A percentile compares a stretch with the other conserved stretches of the same genome.
These are phyloP conservation scores for Volucella inflata DNA, from an alignment of 2,888 invertebrate species.

Conservation along the genomic window DNA sequence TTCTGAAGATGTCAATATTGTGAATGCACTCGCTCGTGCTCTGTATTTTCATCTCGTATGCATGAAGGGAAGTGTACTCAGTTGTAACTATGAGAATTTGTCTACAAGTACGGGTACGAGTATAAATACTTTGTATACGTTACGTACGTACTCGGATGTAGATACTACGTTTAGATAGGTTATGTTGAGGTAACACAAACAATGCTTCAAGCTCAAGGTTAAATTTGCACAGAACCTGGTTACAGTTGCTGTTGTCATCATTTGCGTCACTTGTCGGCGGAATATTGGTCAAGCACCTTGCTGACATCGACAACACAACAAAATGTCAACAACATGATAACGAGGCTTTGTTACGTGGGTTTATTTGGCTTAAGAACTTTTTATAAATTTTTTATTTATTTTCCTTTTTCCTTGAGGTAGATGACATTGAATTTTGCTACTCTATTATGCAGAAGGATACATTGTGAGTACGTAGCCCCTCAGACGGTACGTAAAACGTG, in stretches of 20 bases:
- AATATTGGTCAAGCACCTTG: constrained; percentile 74
- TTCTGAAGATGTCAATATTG: constrained; percentile 67
- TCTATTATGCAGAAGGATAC: constrained; percentile 27
- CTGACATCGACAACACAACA: constrained; percentile 47
- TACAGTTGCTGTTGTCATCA: constrained; percentile 29
- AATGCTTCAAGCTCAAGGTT: constrained; percentile 70
- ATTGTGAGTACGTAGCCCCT: background rate
- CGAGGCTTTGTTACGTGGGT: constrained; percentile 11
- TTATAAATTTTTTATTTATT: background rate
- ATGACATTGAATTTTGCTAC: constrained; percentile 37
- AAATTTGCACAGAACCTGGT: constrained; percentile 67
- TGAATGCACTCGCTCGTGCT: constrained; percentile 56
- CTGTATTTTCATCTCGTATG: constrained; percentile 69
- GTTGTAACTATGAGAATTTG: constrained; percentile 43
- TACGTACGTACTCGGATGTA: too few relatives aligned
- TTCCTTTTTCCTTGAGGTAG: constrained; percentile 9
- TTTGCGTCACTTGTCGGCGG: constrained; percentile 23
- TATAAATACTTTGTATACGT: too few relatives aligned
- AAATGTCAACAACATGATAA: constrained; percentile 12
- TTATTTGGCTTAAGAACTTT: background rate
- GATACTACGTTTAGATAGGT: too few relatives aligned
- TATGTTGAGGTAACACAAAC: constrained; percentile 48
- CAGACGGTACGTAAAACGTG: too few relatives aligned
- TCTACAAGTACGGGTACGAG: too few relatives aligned
- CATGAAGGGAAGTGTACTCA: constrained; percentile 64